phyloP scores from a whole-genome alignment of 2,888 invertebrate genomes.

The Xestia sexstrigata region DNA sequence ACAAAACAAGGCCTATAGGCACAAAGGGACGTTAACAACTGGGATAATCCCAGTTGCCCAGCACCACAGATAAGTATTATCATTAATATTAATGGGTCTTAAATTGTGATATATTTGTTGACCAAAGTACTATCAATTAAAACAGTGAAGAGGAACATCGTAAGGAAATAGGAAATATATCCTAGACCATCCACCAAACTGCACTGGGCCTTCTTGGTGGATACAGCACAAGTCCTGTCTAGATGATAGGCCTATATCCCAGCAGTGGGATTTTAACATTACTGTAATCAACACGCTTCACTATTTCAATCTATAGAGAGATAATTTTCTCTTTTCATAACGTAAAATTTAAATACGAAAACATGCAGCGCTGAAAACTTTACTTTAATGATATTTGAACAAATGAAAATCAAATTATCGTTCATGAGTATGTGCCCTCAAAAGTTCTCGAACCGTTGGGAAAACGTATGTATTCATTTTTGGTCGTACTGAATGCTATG shows the following conservation, averaged over 20 bases:
- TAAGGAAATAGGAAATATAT: not conserved
- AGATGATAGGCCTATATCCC: not conserved
- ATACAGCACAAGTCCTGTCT: not conserved
- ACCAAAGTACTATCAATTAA: not conserved
- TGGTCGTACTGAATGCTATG: conserved; percentile 6
- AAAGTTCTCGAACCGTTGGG: conserved; percentile 4
- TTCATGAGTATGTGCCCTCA: not conserved
- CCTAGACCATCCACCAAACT: no score
- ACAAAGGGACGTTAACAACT: not conserved
- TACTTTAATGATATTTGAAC: conserved; percentile 26
- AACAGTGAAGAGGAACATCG: not conserved
- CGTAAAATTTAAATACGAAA: conserved; percentile 10
- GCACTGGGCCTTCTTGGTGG: not conserved
- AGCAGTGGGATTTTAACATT: not conserved
- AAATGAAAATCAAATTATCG: conserved; percentile 37
- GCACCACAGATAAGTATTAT: no score
- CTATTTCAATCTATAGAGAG: not conserved
- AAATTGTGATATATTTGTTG: not conserved
- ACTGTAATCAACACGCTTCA: not conserved
- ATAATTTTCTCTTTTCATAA: conserved; percentile 8
- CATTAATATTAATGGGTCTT: not conserved
- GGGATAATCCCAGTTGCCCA: not conserved
- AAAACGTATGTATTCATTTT: conserved; percentile 27
- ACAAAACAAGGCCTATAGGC: no score
- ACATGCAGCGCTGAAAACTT: not conserved